Evolutionary conservation across 1,140 invertebrate genomes (phyloP).

Genomic region (Bombus waltoni): DNA sequence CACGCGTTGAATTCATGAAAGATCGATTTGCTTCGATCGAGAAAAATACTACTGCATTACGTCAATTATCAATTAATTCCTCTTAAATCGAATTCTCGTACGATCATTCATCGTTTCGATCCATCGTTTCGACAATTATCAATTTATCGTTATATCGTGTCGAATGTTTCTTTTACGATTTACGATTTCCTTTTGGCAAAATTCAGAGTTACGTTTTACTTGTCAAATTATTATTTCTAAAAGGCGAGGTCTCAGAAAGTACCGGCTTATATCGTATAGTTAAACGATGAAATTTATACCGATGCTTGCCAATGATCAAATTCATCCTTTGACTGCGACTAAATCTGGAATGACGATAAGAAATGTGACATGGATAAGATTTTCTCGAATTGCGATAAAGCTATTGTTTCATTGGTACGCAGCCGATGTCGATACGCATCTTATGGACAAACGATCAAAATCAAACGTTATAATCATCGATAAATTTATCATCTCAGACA

Average conservation of each 20-base stretch:
- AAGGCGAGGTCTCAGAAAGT: slow-evolving; percentile 7
- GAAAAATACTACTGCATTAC: background rate
- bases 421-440: slow-evolving; percentile 2
- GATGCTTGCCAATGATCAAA: background rate
- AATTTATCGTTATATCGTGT: background rate
- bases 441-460: background rate
- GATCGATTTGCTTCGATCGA: slow-evolving; percentile 4
- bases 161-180: background rate
- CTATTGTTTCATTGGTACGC: background rate
- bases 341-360: slow-evolving; percentile 2
- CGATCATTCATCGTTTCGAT: slow-evolving; percentile 4
- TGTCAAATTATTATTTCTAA: slow-evolving; percentile 1
- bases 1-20: background rate
- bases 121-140: slow-evolving; percentile 12
- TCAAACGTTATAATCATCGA: background rate
- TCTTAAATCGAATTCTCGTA: background rate
- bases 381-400: background rate
- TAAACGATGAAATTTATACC: background rate
- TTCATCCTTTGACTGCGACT: background rate
- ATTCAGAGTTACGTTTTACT: background rate
- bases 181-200: background rate
- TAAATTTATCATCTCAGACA: too few species aligned
- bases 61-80: background rate
- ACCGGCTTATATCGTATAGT: background rate
- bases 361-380: background rate